Base-by-base conservation (phyloP, 2,113 vertebrate species). In the Hippopotamus amphibius region DNA sequence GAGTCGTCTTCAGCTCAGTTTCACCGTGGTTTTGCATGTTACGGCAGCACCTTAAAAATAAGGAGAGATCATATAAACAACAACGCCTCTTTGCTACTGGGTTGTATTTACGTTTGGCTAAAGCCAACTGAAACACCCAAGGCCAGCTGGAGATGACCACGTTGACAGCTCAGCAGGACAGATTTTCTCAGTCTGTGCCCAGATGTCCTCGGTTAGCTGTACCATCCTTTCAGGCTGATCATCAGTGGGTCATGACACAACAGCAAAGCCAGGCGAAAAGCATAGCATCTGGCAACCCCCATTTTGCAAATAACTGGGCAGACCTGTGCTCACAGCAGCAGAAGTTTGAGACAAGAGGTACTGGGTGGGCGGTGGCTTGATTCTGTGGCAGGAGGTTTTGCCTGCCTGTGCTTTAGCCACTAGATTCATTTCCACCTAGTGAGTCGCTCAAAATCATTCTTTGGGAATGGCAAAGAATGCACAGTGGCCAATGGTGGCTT, bases 31-130 rank as follows among this genome's bases (percentile, higher is more conserved):
- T 13, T 57, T 21, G 22, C 0, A 0, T 89, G 41, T 16, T 59
- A 46, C 15, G 2, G 17, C n/a, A 43, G 37, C 43, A 37, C 37
- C 66, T 93, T 82, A 43, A 89, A 95, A 88, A 86, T 24, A 48
- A 61, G 28, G 14, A n/a, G 57, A 22, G 10, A 4, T 48, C 55
- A 2, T 28, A 30, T 55, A 50, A 76, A 55, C 50, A 37, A 30
- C 0, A 46, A 53, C 11, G 68, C 50, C 9, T 71, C 30, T 1
- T 0, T 19, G 50, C 33, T 76, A 28, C 26, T 7, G 4, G 61
- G 10, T 48, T 88, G 77, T 72, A 14, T 88, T 84, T 90, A 57
- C 82, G 41, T 86, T 84, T 76, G 85, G 33, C 28, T 46, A 53
- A 82, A 71, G 61, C n/a, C 63, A 46, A 57, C 12, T 7, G 50